phyloP scores from a whole-genome alignment of 1,140 invertebrate genomes.

The Drosophila jambulina region DNA sequence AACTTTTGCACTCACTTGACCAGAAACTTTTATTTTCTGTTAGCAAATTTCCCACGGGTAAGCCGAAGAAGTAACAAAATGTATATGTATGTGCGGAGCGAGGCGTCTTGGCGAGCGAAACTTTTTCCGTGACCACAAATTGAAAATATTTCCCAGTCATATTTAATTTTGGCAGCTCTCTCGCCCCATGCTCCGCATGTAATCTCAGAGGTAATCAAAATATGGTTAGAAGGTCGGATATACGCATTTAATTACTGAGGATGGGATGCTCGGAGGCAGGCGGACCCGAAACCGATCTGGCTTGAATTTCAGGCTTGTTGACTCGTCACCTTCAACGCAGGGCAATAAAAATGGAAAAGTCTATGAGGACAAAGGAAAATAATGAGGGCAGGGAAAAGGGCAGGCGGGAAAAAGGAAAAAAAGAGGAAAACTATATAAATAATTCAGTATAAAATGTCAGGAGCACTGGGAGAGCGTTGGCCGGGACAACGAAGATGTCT shows the following conservation, averaged over 20 bases:
- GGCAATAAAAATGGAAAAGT: slow-evolving; percentile 65
- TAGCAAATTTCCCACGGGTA: slow-evolving; percentile 82
- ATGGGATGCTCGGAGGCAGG: slow-evolving; percentile 5
- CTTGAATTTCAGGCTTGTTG: slow-evolving; percentile 63
- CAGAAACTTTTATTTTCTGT: slow-evolving; percentile 84
- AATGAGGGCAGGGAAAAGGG: slow-evolving; percentile 31
- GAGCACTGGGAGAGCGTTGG: slow-evolving; percentile 51
- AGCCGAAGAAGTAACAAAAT: slow-evolving; percentile 61
- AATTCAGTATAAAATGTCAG: slow-evolving; percentile 83
- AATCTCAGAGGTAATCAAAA: slow-evolving; percentile 79
- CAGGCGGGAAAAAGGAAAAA: slow-evolving; percentile 28
- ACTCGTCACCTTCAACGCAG: slow-evolving; percentile 51
- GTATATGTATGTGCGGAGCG: slow-evolving; percentile 31
- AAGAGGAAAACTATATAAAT: slow-evolving; percentile 74
- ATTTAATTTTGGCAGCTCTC: slow-evolving; percentile 69
- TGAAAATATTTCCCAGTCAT: slow-evolving; percentile 83
- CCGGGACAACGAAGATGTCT: slow-evolving; percentile 55
- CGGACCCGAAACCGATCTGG: slow-evolving; percentile 47
- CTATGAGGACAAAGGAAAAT: slow-evolving; percentile 46
- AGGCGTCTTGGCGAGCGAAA: slow-evolving; percentile 42
- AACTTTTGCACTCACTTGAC: slow-evolving; percentile 83
- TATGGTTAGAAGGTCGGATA: slow-evolving; percentile 26
- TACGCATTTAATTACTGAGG: slow-evolving; percentile 57
- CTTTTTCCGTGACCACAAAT: slow-evolving; percentile 81
- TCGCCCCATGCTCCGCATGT: not conserved